These are phyloP conservation scores for Pseudonaja textilis DNA, from an alignment of 2,113 vertebrate species.

Conservation along the genomic window DNA sequence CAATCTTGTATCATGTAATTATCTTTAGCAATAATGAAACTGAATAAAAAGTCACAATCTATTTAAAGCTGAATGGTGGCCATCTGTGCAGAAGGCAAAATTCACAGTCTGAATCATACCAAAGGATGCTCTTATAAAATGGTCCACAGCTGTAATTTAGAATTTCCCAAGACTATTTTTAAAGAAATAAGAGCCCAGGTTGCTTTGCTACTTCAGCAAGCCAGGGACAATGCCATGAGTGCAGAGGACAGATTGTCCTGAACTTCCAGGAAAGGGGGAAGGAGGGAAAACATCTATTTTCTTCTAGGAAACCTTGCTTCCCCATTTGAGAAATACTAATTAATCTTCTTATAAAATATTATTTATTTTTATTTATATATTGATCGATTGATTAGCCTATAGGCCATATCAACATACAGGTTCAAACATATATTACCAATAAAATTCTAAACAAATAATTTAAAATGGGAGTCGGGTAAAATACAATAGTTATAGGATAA, in stretches of 20 bases:
- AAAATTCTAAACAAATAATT: too few species aligned
- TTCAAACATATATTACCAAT: too few species aligned
- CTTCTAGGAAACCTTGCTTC: not conserved
- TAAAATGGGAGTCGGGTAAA: too few species aligned
- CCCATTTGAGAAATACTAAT: not conserved
- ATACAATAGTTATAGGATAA: too few species aligned
- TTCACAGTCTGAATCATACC: not conserved
- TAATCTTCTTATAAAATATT: not conserved
- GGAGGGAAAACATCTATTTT: not conserved
- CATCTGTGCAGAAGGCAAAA: slow-evolving; percentile 10
- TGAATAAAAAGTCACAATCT: not conserved
- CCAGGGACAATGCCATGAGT: not conserved
- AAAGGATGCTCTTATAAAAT: not conserved
- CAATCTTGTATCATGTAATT: not conserved
- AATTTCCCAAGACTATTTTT: not conserved
- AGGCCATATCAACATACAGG: too few species aligned
- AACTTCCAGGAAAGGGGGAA: not conserved
- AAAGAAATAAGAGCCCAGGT: not conserved
- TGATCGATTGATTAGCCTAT: too few species aligned
- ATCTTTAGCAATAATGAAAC: slow-evolving; percentile 4
- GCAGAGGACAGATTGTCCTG: not conserved
- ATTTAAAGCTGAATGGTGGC: slow-evolving; percentile 7
- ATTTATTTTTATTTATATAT: too few species aligned
- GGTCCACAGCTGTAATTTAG: not conserved
- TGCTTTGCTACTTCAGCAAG: not conserved